A percentile compares a stretch with the other conserved stretches of the same genome.
Conservation (phyloP, 2,797 vertebrate species). For the Clarias platycephalus region DNA sequence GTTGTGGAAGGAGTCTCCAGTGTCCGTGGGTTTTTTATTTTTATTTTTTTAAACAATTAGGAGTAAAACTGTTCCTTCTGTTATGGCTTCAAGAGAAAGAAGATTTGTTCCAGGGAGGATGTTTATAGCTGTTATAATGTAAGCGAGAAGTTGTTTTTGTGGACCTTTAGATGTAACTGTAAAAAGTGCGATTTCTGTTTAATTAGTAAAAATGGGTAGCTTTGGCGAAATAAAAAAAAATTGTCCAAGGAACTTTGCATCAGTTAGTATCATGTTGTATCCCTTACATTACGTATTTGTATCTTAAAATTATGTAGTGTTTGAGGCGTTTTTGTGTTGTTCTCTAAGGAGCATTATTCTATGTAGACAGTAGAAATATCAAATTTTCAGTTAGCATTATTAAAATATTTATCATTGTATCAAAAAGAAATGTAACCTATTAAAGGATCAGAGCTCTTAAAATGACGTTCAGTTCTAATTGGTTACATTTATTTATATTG, state of each 20-base stretch:
- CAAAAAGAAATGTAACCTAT: not conserved
- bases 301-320: not conserved
- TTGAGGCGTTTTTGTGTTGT: not conserved
- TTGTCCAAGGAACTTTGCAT: too few relatives aligned
- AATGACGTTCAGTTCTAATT: not conserved
- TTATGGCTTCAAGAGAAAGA: not conserved
- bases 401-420: too few relatives aligned
- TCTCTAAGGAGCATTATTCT: not conserved
- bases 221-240: too few relatives aligned
- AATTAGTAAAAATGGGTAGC: not conserved
- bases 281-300: not conserved
- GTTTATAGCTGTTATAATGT: not conserved
- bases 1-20: not conserved
- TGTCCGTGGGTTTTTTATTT: not conserved
- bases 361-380: too few relatives aligned
- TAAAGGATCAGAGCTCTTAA: not conserved
- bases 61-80: not conserved
- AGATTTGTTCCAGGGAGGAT: not conserved
- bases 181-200: not conserved
- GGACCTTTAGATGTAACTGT: not conserved
- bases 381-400: too few relatives aligned
- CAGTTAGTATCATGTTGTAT: not conserved
- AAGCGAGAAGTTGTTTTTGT: not conserved
- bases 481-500: not conserved
- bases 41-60: not conserved